Conservation (phyloP, 2,888 invertebrate genomes). For the Drosophila sordidula region DNA sequence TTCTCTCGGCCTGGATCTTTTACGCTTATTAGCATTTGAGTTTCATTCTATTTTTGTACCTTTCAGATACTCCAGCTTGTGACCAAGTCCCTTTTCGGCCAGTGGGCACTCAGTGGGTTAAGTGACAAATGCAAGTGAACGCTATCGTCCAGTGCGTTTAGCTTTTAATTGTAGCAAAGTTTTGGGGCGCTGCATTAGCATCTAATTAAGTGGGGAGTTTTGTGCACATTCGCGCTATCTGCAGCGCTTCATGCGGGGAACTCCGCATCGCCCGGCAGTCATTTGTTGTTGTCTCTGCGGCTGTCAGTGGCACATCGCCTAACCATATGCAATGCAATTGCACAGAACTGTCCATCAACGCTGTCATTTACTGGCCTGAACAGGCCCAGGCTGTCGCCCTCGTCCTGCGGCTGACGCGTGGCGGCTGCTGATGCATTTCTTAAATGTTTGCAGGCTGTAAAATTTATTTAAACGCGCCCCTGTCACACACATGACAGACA, state of each 20-base stretch:
- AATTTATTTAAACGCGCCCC: conserved; percentile 73
- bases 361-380: conserved; percentile 74
- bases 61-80: background rate
- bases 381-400: conserved; percentile 46
- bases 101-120: conserved; percentile 50
- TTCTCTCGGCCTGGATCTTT: no score
- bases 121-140: conserved; percentile 55
- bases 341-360: conserved; percentile 78
- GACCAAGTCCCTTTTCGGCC: background rate
- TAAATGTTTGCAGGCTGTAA: conserved; percentile 67
- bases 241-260: conserved; percentile 4
- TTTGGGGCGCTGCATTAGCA: conserved; percentile 68
- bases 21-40: no score
- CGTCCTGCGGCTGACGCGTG: conserved; percentile 47
- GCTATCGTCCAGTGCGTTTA: conserved; percentile 70
- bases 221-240: conserved; percentile 42
- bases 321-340: conserved; percentile 77
- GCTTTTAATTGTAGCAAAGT: conserved; percentile 72
- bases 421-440: conserved; percentile 64
- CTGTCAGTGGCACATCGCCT: conserved; percentile 71
- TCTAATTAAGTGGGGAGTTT: conserved; percentile 67
- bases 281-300: conserved; percentile 41
- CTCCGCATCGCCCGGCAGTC: conserved; percentile 2
- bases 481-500: conserved; percentile 70
- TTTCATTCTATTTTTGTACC: no score